Conservation (phyloP, 2,113 vertebrate species). For the Perccottus glenii region DNA sequence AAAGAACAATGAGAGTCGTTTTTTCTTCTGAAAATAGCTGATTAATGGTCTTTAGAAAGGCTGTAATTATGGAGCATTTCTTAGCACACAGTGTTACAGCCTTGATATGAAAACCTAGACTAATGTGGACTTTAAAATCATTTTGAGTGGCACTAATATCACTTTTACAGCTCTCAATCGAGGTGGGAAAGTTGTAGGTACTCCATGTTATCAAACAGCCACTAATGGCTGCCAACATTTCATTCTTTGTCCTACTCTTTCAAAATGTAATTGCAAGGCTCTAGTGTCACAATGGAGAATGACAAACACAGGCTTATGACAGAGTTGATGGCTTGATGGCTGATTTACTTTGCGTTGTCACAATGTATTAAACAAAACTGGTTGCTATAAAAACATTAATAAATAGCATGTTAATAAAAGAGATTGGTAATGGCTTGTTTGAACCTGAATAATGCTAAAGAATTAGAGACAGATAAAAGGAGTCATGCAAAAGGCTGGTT, state of each 20-base stretch:
- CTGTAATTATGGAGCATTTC: conserved; percentile 29
- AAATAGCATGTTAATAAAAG: background rate
- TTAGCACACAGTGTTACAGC: background rate
- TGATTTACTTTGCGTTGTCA: no score
- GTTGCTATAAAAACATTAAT: background rate
- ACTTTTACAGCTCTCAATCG: background rate
- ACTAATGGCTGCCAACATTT: background rate
- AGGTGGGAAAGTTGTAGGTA: background rate
- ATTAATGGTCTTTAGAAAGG: conserved; percentile 21
- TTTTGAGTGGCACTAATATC: background rate
- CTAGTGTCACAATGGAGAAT: background rate
- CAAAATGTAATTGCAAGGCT: no score
- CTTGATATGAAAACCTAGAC: conserved; percentile 11
- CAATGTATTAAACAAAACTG: no score
- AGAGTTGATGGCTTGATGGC: no score
- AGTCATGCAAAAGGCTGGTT: background rate
- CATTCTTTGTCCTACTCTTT: background rate
- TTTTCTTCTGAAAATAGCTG: conserved; percentile 8
- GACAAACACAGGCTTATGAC: background rate
- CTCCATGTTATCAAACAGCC: background rate
- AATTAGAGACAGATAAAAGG: conserved; percentile 2
- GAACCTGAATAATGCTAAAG: background rate
- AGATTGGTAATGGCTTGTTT: background rate
- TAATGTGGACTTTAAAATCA: conserved; percentile 14
- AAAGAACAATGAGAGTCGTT: conserved; percentile 55